These are phyloP conservation scores for Aurelia aurita complex sp. Pacific DNA, from an alignment of 30 jellyfish, hydroid and myxozoan species.

Conservation along the genomic window DNA sequence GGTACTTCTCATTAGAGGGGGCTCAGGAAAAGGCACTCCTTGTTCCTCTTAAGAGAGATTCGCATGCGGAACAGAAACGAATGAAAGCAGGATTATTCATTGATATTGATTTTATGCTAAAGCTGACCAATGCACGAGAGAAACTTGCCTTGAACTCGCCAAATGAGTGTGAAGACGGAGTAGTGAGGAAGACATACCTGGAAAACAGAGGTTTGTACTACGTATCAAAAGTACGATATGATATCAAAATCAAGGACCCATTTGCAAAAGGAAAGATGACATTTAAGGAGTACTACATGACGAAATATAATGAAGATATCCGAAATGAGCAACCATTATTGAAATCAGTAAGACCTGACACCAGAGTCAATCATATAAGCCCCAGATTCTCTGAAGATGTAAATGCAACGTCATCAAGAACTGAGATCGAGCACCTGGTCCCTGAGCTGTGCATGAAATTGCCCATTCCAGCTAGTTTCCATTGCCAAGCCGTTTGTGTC, in stretches of 20 bases:
- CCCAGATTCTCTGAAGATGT: slow-evolving; percentile 21
- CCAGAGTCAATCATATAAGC: slow-evolving; percentile 20
- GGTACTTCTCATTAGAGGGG: background rate
- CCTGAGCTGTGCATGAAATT: slow-evolving; percentile 72
- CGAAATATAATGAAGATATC: slow-evolving; percentile 38
- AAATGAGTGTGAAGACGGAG: slow-evolving; percentile 35
- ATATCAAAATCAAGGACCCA: slow-evolving; percentile 3
- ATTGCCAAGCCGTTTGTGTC: slow-evolving; percentile 56
- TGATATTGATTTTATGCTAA: slow-evolving; percentile 14
- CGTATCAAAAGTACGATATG: slow-evolving; percentile 39
- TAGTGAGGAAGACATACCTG: slow-evolving; percentile 57
- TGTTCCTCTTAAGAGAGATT: background rate
- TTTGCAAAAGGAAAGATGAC: slow-evolving; percentile 50
- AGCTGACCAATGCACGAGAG: background rate
- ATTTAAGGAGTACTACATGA: slow-evolving; percentile 65
- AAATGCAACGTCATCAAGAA: background rate
- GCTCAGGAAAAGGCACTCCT: slow-evolving; percentile 17
- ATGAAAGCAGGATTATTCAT: background rate
- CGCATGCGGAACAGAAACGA: background rate
- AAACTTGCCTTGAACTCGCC: background rate
- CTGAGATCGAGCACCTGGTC: slow-evolving; percentile 24
- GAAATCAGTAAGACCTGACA: slow-evolving; percentile 39
- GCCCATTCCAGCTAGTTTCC: slow-evolving; percentile 75
- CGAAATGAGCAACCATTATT: slow-evolving; percentile 47
- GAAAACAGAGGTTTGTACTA: slow-evolving; percentile 35